Base-by-base conservation (phyloP, 2,797 vertebrate genomes). In the Leptoclinus maculatus region DNA sequence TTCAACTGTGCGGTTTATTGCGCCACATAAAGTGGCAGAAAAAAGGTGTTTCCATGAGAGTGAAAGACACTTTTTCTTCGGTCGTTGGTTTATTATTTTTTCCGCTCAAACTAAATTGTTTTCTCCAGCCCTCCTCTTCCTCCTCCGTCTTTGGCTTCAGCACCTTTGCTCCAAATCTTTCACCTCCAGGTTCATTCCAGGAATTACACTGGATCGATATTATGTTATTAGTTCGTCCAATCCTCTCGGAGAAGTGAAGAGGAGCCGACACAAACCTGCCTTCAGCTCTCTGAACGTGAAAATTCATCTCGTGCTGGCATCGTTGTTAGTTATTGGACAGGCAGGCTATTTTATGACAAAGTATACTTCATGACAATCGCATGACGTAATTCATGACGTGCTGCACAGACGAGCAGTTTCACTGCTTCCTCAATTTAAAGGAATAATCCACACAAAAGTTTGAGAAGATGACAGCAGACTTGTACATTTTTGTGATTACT, bases 121-220 rank as follows among this genome's bases (percentile, higher is more conserved):
- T 4, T 34, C 32, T 34, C 32, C 32, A 34, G 27, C 27, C 29
- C 29, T 29, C 29, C 36, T 36, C 79, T 53, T 59, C 59, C 67
- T 70, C 39, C 38, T 41, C 36, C 9, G 1, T 34, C 34, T 34
- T 34, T 34, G 32, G 10, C 62, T 67, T 64, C 19, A 57, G 36
- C 68, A 62, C 21, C 79, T 83, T 71, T 53, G 41, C 67, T 53
- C 49, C 66, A 53, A 23, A 72, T 57, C 60, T 71, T 74, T 71
- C 63, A 69, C 25, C 53, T 32, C 14, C 47, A 36, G 69, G 60
- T 70, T 86, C 80, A 73, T 75, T 82, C 76, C 70, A 74, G 80
- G 71, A 91, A 88, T 87, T 72, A 84, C 70, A 29, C 25, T 0
- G 41, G 85, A 87, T 90, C 84, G 58, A 91, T 93, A 57, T 74